Evolutionary conservation across 2,888 invertebrate species (phyloP), one percentile per base, ranked within the genome.

Genomic region (Sipunculus nudus): DNA sequence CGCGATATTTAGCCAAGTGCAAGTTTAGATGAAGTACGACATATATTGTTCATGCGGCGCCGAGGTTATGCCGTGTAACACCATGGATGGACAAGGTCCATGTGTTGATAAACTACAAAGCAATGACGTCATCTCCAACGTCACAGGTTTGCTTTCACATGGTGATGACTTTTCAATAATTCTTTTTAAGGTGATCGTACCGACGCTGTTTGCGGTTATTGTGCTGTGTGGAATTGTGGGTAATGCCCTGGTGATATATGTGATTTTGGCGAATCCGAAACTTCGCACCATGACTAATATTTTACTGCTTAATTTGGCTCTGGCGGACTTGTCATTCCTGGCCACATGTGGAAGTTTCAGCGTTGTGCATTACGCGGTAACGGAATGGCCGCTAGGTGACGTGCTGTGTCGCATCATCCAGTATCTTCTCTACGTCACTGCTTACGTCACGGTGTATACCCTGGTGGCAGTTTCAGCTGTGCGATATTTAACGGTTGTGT

Each of bases 401-500:
- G 13, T 50, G n/a, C 45, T 67, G 2, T 67, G 67, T 40, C 56
- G 62, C 13, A 16, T 67, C n/a, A 54, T 63, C 8, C 67, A 67
- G 54, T 67, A 65, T 38, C 45, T 67, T n/a, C 52, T 67, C 8
- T 65, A 65, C 52, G 63, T 67, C 8, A 56, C 54, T 2, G 52
- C 47, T 26, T 65, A 67, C 43, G 65, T 65, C 13, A 66, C 53
- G 4, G 46, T 67, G 31, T 66, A 66, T 40, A 66, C 65, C 5
- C 58, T 67, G 21, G 58, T 63, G 8, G 59, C 64, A 2, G 59
- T 67, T 5, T 65, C 67, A 8, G 55, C 47, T 3, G 55, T 67
- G 10, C 46, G 67, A 1, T 67, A 61, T 45, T 21, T 62, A 13
- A 59, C 53, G 3, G 58, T 67, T 19, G 54, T 64, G 13, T 49